Percentiles rank a stretch among this genome's conserved stretches.
phyloP scores from a whole-genome alignment of 2,113 vertebrate species.

The Dendropsophus ebraccatus region DNA sequence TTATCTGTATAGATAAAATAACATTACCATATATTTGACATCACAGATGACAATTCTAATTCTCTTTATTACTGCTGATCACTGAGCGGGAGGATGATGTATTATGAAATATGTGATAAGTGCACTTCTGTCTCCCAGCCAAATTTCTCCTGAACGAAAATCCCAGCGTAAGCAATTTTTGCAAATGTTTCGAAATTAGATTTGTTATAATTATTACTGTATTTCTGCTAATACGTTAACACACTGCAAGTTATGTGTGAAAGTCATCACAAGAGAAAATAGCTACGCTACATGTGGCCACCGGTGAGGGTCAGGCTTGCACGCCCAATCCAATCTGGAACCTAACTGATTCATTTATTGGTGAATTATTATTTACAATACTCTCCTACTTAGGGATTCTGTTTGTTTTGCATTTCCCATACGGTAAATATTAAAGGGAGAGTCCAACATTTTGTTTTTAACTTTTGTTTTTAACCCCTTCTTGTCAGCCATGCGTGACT shows the following conservation, averaged over 20 bases:
- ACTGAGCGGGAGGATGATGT: constrained; percentile 16
- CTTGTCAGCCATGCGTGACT: no score
- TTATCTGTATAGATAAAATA: not conserved
- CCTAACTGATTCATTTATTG: not conserved
- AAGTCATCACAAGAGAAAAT: not conserved
- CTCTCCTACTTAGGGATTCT: not conserved
- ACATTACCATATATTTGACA: constrained; percentile 20
- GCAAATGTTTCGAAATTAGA: not conserved
- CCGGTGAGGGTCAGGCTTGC: not conserved
- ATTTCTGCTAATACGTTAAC: not conserved
- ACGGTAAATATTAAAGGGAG: not conserved
- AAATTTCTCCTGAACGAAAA: not conserved
- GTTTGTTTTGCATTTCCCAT: not conserved
- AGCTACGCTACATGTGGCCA: not conserved
- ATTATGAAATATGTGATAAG: constrained; percentile 38
- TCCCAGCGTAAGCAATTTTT: not conserved
- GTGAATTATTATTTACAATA: not conserved
- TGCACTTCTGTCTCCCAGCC: constrained; percentile 24
- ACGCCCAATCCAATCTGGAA: not conserved
- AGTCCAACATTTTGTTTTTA: not conserved
- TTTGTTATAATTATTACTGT: constrained; percentile 29
- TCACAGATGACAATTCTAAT: constrained; percentile 27
- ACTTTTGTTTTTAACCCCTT: no score
- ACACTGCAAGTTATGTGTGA: not conserved
- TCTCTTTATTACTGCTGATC: constrained; percentile 30